Evolutionary conservation across 2,888 invertebrate species (phyloP).

Genomic region (Serripes groenlandicus): DNA sequence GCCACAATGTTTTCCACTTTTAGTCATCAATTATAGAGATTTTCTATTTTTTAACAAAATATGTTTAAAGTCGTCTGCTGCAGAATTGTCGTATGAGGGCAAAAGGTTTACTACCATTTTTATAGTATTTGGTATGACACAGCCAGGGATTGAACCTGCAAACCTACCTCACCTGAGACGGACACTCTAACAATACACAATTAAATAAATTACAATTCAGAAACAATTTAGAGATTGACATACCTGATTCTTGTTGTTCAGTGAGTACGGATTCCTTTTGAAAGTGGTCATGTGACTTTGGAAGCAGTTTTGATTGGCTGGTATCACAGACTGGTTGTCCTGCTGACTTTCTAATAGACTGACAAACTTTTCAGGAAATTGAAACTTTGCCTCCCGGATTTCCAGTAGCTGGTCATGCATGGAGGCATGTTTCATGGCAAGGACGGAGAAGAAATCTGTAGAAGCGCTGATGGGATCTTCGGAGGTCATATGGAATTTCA

Average conservation of each 20-base stretch:
- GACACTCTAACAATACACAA: too few relatives aligned
- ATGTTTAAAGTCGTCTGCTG: too few relatives aligned
- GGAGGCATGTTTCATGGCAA: constrained; percentile 72
- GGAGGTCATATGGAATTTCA: constrained; percentile 74
- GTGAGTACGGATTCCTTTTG: constrained; percentile 71
- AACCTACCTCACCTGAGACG: too few relatives aligned
- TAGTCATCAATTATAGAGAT: too few relatives aligned
- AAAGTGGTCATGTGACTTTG: constrained; percentile 79
- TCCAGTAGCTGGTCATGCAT: constrained; percentile 50
- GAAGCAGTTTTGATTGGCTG: constrained; percentile 68
- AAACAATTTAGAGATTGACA: too few relatives aligned
- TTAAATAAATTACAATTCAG: too few relatives aligned
- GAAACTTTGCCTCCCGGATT: constrained; percentile 73
- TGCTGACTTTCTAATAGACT: constrained; percentile 16
- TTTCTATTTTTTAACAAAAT: too few relatives aligned
- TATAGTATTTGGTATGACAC: too few relatives aligned
- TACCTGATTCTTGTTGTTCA: constrained; percentile 67
- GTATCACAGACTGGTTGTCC: not conserved
- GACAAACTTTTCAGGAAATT: constrained; percentile 74
- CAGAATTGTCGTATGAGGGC: too few relatives aligned
- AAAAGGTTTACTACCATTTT: too few relatives aligned
- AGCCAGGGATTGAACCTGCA: too few relatives aligned
- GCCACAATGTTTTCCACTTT: too few relatives aligned
- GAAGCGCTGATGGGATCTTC: constrained; percentile 74
- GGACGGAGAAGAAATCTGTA: constrained; percentile 69